These are phyloP conservation scores for Ectemnius lituratus DNA, from an alignment of 2,888 invertebrate genomes.

Conservation along the genomic window DNA sequence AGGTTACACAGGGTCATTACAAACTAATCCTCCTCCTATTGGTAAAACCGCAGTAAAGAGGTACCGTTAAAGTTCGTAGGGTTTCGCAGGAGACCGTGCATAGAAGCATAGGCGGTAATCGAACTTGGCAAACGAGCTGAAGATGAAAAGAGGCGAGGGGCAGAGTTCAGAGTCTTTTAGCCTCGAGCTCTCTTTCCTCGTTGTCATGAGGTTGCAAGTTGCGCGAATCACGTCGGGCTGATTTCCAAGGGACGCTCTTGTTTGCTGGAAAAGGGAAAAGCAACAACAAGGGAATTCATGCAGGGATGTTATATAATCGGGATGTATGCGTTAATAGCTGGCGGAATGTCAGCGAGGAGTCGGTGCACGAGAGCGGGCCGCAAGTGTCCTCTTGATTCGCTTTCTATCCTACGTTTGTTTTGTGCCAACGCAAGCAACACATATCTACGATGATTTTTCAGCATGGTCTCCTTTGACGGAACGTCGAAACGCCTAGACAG, in stretches of 20 bases:
- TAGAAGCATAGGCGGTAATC: neutral
- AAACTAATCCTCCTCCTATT: neutral
- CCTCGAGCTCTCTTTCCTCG: slow-evolving; percentile 5
- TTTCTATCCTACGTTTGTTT: neutral
- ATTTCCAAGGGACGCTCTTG: no score
- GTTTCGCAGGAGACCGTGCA: slow-evolving; percentile 1
- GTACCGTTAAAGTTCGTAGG: slow-evolving; percentile 1
- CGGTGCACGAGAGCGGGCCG: slow-evolving; percentile 24
- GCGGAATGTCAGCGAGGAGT: slow-evolving; percentile 58
- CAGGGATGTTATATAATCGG: slow-evolving; percentile 69
- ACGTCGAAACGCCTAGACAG: no score
- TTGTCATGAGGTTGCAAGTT: slow-evolving; percentile 15
- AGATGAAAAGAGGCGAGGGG: neutral
- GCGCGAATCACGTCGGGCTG: neutral
- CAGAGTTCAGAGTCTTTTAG: slow-evolving; percentile 11
- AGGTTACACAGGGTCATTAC: neutral
- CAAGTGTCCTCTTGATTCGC: slow-evolving; percentile 15
- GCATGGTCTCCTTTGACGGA: no score
- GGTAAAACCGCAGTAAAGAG: neutral
- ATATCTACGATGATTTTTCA: no score
- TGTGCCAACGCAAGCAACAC: no score
- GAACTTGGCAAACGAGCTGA: slow-evolving; percentile 1
- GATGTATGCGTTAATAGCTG: slow-evolving; percentile 67
- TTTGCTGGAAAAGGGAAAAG: slow-evolving; percentile 15
- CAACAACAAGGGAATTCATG: slow-evolving; percentile 45